A percentile compares a stretch with the other conserved stretches of the same genome.
Conservation (phyloP, 1,140 invertebrate species). For the Melipona quadrifasciata region DNA sequence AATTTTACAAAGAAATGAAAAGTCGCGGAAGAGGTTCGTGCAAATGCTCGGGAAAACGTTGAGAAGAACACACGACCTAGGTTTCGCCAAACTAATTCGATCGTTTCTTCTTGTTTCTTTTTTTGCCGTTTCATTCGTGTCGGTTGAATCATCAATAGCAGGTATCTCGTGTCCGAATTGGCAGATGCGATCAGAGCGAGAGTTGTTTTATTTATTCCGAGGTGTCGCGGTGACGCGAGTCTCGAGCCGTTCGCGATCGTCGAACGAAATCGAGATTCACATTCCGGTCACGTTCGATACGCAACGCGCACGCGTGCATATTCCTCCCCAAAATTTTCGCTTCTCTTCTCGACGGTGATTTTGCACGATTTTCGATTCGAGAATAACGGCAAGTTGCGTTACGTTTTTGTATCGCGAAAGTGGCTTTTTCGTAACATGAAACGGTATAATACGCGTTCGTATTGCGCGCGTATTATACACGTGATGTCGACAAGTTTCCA, state of each 20-base stretch:
- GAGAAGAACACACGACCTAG: too few relatives aligned
- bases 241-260: neutral
- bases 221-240: neutral
- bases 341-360: neutral
- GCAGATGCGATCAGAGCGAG: neutral
- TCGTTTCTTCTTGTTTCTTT: neutral
- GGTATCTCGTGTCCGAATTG: neutral
- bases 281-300: neutral
- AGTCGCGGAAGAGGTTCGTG: conserved; percentile 15
- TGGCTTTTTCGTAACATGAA: conserved; percentile 18
- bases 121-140: neutral
- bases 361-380: neutral
- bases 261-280: neutral
- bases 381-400: neutral
- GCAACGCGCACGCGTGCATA: neutral
- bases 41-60: too few relatives aligned
- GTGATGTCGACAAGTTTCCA: conserved; percentile 27
- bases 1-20: conserved; percentile 53
- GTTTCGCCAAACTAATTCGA: neutral
- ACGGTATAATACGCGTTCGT: neutral
- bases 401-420: neutral
- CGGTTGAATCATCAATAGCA: neutral
- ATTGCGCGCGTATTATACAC: neutral
- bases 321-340: neutral
- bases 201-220: conserved; percentile 26